Conservation (phyloP, 2,888 invertebrate genomes). For the Helobdella robusta region DNA sequence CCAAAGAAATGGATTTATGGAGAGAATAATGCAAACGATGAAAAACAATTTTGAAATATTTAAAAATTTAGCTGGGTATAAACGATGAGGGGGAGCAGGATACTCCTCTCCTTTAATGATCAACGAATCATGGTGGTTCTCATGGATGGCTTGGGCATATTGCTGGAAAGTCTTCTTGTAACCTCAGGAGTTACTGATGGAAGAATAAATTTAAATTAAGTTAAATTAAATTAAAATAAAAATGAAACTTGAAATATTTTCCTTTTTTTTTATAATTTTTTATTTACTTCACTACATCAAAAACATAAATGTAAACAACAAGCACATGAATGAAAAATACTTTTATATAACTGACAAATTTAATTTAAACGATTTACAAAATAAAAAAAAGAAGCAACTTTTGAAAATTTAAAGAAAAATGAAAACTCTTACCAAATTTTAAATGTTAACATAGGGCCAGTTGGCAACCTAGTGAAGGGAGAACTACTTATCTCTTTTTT, state of each 20-base stretch:
- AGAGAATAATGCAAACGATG: conserved; percentile 71
- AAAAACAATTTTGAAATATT: conserved; percentile 66
- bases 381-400: background rate
- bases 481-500: background rate
- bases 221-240: too few species aligned
- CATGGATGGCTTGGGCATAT: conserved; percentile 73
- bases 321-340: too few species aligned
- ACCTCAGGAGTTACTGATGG: conserved; percentile 85
- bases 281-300: too few species aligned
- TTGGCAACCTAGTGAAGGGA: background rate
- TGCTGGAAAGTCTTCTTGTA: conserved; percentile 93
- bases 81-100: conserved; percentile 76
- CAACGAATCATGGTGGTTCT: conserved; percentile 82
- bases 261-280: too few species aligned
- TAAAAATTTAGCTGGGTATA: conserved; percentile 66
- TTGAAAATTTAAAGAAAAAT: background rate
- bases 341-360: too few species aligned
- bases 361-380: background rate
- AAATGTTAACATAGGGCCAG: conserved; percentile 7
- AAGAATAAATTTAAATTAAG: conserved; percentile 5
- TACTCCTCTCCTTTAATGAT: conserved; percentile 77
- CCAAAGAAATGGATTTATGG: conserved; percentile 71
- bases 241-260: too few species aligned
- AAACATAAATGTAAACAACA: too few species aligned
- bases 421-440: conserved; percentile 12